A percentile compares a stretch with the other conserved stretches of the same genome.
Evolutionary conservation across 2,888 invertebrate species (phyloP).

Genomic region (Polylopha cassiicola): DNA sequence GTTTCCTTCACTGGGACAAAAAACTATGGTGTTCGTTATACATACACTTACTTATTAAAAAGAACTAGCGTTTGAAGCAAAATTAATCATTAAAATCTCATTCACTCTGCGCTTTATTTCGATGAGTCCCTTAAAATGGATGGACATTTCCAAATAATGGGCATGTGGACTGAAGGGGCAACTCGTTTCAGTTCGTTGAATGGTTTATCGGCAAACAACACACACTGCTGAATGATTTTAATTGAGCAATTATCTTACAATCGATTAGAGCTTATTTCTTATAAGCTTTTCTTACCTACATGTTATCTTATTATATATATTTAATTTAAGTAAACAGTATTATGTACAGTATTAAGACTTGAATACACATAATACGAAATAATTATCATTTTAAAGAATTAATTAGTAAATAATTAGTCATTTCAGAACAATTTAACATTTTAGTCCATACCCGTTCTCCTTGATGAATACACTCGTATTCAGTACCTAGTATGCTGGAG

Average conservation of each 20-base stretch:
- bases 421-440: too few species aligned
- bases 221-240: constrained; percentile 24
- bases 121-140: constrained; percentile 38
- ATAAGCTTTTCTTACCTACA: too few species aligned
- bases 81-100: constrained; percentile 51
- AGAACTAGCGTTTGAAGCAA: constrained; percentile 29
- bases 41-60: constrained; percentile 7
- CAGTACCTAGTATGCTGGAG: neutral
- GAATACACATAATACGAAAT: too few species aligned
- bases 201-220: constrained; percentile 21
- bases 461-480: too few species aligned
- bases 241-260: constrained; percentile 22
- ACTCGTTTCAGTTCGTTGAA: constrained; percentile 25
- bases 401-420: too few species aligned
- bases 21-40: constrained; percentile 18
- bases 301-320: too few species aligned
- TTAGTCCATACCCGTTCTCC: too few species aligned
- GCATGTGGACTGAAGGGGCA: constrained; percentile 29
- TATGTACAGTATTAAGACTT: too few species aligned
- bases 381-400: too few species aligned
- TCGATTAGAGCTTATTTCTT: too few species aligned
- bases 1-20: too few species aligned
- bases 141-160: constrained; percentile 40
- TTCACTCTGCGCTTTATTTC: constrained; percentile 40
- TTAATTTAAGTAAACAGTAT: too few species aligned